Evolutionary conservation across 2,113 vertebrate genomes (phyloP).

Genomic region (Gymnocephalus cernua): DNA sequence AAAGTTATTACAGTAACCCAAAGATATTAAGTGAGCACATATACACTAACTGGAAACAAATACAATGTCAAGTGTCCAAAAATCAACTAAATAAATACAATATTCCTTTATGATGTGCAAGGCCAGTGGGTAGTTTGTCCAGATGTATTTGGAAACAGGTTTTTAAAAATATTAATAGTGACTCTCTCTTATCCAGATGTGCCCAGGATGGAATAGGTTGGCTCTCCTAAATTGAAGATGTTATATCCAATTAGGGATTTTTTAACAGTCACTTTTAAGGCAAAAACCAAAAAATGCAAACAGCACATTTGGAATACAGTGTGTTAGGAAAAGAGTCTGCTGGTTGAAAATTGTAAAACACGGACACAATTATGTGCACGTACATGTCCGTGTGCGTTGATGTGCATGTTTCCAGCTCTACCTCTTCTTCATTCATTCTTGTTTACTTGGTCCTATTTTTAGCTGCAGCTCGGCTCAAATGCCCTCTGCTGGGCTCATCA

Average conservation of each 20-base stretch:
- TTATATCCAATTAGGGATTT: neutral
- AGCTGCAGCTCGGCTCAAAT: conserved; percentile 46
- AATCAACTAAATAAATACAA: neutral
- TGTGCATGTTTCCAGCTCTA: neutral
- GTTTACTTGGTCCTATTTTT: conserved; percentile 66
- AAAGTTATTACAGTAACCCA: neutral
- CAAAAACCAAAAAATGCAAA: neutral
- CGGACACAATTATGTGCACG: neutral
- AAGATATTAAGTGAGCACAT: neutral
- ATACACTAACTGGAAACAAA: neutral
- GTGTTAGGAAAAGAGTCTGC: neutral
- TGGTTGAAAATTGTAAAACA: neutral
- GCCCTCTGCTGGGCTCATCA: conserved; percentile 60
- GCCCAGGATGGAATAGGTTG: neutral
- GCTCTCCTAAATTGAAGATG: neutral
- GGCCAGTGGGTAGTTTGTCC: neutral
- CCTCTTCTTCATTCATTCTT: conserved; percentile 14
- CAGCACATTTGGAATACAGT: neutral
- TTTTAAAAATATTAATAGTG: neutral
- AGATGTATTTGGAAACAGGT: neutral
- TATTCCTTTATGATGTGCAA: neutral
- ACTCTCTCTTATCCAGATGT: neutral
- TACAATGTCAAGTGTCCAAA: neutral
- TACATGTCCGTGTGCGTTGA: neutral
- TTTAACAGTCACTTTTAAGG: neutral